Evolutionary conservation across 92 coral and sea anemone species (phyloP), one percentile per base, ranked within the genome.

Genomic region (Montipora capitata): DNA sequence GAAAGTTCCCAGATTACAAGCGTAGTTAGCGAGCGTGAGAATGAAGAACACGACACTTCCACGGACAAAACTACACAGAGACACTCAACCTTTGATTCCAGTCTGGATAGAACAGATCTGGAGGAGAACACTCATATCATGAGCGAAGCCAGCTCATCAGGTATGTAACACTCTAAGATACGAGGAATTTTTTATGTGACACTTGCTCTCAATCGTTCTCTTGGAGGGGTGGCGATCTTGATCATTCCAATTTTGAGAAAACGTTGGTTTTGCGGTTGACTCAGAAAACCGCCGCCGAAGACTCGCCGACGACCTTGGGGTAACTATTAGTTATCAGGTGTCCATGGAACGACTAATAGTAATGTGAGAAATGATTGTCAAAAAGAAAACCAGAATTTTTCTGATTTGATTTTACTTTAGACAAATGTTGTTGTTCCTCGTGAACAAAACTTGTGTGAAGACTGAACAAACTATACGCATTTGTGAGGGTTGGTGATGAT

Each of bases 61-160:
- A 57, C 63, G 63, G 63, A 57, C 14, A 57, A 57, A 57, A 57
- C 63, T 9, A 4, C n/a, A 57, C 63, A 57, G 63, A n/a, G n/a
- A n/a, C n/a, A n/a, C n/a, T n/a, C n/a, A n/a, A n/a, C n/a, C n/a
- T n/a, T n/a, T n/a, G n/a, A n/a, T n/a, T n/a, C n/a, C 54, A 57
- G 63, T 57, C 63, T 57, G 63, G 63, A 57, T 9, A 57, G 63
- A 7, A 57, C 63, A 57, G 63, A 57, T 57, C 63, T 57, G 63
- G 63, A 9, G 10, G n/a, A n/a, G n/a, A 57, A 4, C n/a, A 57
- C 63, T 57, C 63, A 57, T 57, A 57, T 57, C 0, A 14, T 14
- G 63, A 11, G 63, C 63, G 2, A 57, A 57, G 15, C 63, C 13
- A 57, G 63, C 63, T 57, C 63, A 57, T 57, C 63, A 57, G 63